These are phyloP conservation scores for Caenorhabditis latens DNA, from an alignment of 1,140 invertebrate genomes.

Conservation along the genomic window DNA sequence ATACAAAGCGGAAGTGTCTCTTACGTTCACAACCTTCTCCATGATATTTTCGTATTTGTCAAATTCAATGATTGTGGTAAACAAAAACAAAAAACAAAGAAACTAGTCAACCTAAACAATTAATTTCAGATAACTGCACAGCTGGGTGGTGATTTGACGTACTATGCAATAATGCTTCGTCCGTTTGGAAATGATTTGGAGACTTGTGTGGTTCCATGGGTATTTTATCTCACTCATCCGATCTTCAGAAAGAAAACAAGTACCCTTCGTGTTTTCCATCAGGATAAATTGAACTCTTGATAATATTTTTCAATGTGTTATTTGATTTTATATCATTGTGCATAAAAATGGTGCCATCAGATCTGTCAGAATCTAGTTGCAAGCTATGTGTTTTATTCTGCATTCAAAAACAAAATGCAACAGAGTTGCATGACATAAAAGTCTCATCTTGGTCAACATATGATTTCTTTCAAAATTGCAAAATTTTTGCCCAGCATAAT, in stretches of 20 bases:
- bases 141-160: background rate
- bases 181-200: conserved; percentile 33
- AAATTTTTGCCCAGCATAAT: too few relatives aligned
- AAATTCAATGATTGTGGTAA: conserved; percentile 7
- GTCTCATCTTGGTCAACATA: too few relatives aligned
- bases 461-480: too few relatives aligned
- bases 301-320: too few relatives aligned
- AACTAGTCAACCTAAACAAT: background rate
- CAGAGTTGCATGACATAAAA: too few relatives aligned
- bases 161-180: conserved; percentile 14
- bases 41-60: conserved; percentile 19
- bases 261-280: background rate
- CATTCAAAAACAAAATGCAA: too few relatives aligned
- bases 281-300: background rate
- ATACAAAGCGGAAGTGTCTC: conserved; percentile 26
- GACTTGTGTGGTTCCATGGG: conserved; percentile 1
- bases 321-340: too few relatives aligned
- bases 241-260: background rate
- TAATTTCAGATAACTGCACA: background rate
- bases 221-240: conserved; percentile 19
- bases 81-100: background rate
- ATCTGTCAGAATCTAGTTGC: too few relatives aligned
- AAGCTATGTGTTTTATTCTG: too few relatives aligned
- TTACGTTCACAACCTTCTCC: background rate
- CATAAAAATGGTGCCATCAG: too few relatives aligned